Evolutionary conservation across 2,113 vertebrate genomes (phyloP).

Genomic region (Gymnorhina tibicen): DNA sequence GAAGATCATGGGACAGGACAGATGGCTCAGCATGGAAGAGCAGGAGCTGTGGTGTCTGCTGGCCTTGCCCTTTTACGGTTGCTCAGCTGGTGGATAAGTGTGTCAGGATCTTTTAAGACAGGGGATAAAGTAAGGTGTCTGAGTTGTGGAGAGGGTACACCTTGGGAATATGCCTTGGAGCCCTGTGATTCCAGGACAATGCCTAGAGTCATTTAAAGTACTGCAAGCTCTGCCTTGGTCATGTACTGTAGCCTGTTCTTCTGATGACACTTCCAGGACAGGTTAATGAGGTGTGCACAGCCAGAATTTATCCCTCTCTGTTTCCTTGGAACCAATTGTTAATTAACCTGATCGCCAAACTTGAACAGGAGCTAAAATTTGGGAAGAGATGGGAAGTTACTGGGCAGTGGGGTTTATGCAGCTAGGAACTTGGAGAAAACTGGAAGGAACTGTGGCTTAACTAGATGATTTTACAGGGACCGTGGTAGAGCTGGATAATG

Average conservation of each 20-base stretch:
- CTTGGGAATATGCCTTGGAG: neutral
- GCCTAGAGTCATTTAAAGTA: neutral
- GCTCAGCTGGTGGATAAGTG: neutral
- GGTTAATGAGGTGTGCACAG: neutral
- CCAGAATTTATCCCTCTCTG: neutral
- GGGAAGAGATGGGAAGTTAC: neutral
- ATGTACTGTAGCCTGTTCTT: neutral
- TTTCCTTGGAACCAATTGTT: neutral
- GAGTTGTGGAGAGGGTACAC: neutral
- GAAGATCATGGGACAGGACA: neutral
- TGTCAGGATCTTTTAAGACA: neutral
- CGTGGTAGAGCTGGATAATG: neutral
- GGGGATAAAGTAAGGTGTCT: neutral
- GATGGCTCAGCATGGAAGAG: neutral
- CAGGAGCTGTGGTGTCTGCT: neutral
- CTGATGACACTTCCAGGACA: neutral
- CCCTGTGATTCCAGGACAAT: neutral
- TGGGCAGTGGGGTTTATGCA: accelerated
- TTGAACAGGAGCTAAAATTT: neutral
- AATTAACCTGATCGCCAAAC: neutral
- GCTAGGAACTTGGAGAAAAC: neutral
- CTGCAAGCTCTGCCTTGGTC: accelerated
- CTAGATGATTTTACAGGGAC: neutral
- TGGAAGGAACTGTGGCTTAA: neutral
- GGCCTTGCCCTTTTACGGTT: neutral